Percentiles rank a stretch among this genome's conserved stretches.
These are phyloP conservation scores for Xenotilapia caudafasciata DNA, from an alignment of 2,113 vertebrate species.

Conservation along the genomic window DNA sequence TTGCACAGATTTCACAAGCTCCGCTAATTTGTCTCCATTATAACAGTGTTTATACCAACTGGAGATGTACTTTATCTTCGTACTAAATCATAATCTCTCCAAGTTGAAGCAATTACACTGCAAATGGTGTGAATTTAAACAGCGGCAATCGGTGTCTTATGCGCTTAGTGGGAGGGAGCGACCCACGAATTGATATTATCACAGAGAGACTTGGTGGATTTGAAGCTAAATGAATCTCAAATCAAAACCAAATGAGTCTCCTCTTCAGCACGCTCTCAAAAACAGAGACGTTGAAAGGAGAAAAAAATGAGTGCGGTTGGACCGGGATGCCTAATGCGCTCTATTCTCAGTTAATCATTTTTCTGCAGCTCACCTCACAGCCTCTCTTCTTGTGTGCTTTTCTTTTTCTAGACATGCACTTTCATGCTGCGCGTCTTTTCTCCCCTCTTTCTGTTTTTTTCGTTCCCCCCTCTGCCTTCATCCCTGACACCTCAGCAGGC, in stretches of 20 bases:
- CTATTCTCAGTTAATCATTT: conserved; percentile 34
- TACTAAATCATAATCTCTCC: conserved; percentile 18
- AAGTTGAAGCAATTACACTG: conserved; percentile 26
- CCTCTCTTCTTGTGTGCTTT: background rate
- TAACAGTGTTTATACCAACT: background rate
- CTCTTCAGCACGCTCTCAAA: conserved; percentile 22
- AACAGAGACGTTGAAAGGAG: background rate
- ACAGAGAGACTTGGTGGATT: conserved; percentile 10
- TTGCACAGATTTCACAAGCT: background rate
- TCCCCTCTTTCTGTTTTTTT: background rate
- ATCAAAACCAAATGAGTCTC: conserved; percentile 49
- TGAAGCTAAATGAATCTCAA: conserved; percentile 46
- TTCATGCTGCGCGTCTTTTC: background rate
- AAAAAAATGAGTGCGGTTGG: background rate
- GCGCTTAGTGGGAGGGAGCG: background rate
- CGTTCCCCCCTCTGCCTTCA: background rate
- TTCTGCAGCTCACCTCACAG: conserved; percentile 3
- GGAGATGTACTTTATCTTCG: background rate
- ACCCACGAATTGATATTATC: conserved; percentile 31
- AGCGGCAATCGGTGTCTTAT: background rate
- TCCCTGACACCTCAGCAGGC: conserved; percentile 31
- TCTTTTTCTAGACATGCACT: background rate
- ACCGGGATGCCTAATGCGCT: background rate
- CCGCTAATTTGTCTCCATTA: background rate
- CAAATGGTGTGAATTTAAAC: conserved; percentile 31